Percentiles rank a stretch among this genome's conserved stretches.
These are phyloP conservation scores for Habrosyne pyritoides DNA, from an alignment of 2,888 invertebrate genomes.

Conservation along the genomic window DNA sequence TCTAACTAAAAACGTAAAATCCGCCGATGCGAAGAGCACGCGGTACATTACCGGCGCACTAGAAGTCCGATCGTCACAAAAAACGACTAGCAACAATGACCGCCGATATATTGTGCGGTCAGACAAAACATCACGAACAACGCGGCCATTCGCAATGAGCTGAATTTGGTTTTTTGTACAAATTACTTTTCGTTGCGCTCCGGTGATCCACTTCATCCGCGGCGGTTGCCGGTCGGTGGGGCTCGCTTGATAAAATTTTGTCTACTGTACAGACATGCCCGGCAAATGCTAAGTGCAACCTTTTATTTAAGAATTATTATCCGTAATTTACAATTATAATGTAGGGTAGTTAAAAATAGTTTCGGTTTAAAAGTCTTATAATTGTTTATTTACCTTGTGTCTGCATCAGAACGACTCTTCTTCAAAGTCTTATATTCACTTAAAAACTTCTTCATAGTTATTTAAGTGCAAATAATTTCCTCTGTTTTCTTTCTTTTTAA, in stretches of 20 bases:
- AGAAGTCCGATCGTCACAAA: slow-evolving; percentile 63
- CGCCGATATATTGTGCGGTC: slow-evolving; percentile 81
- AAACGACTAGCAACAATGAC: slow-evolving; percentile 80
- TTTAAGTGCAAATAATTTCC: no score
- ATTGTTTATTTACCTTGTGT: slow-evolving; percentile 29
- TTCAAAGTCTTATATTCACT: slow-evolving; percentile 66
- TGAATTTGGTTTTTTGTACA: slow-evolving; percentile 82
- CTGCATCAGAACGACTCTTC: slow-evolving; percentile 54
- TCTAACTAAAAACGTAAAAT: slow-evolving; percentile 54
- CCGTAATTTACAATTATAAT: slow-evolving; percentile 13
- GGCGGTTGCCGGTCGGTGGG: slow-evolving; percentile 45
- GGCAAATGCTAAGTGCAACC: slow-evolving; percentile 40
- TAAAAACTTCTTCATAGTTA: slow-evolving; percentile 72
- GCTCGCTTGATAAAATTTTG: slow-evolving; percentile 48
- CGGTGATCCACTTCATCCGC: slow-evolving; percentile 76
- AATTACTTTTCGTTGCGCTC: slow-evolving; percentile 82
- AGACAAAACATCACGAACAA: slow-evolving; percentile 81
- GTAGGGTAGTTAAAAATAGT: slow-evolving; percentile 42
- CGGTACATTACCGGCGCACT: slow-evolving; percentile 76
- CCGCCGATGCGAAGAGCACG: slow-evolving; percentile 52
- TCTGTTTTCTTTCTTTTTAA: no score
- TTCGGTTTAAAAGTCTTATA: slow-evolving; percentile 13
- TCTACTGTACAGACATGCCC: slow-evolving; percentile 49
- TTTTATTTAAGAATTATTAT: slow-evolving; percentile 6
- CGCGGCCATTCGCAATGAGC: slow-evolving; percentile 78